phyloP scores from a whole-genome alignment of 92 coral and sea anemone species.

The Blastomussa wellsi region DNA sequence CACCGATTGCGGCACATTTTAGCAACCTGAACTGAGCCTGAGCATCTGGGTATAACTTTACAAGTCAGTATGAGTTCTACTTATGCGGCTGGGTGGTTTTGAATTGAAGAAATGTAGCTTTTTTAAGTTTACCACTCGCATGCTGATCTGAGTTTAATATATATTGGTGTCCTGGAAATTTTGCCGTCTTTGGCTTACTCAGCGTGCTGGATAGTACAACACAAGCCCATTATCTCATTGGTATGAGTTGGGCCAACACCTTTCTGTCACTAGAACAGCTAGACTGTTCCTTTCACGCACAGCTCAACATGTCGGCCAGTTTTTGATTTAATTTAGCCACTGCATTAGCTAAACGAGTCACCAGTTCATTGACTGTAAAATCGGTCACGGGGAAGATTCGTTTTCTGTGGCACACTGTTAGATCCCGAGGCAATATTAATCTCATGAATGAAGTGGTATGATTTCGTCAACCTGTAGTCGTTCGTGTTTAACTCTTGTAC shows the following conservation, averaged over 20 bases:
- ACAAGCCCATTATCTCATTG: background rate
- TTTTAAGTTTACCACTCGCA: no score
- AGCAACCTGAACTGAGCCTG: background rate
- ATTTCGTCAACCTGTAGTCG: background rate
- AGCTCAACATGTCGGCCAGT: background rate
- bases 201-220: background rate
- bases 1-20: background rate
- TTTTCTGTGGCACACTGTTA: background rate
- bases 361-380: background rate
- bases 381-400: background rate
- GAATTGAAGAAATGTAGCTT: no score
- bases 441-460: background rate
- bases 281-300: background rate
- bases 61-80: no score
- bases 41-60: background rate
- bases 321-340: background rate
- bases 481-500: background rate
- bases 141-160: no score
- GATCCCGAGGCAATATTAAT: background rate
- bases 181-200: background rate
- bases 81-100: background rate
- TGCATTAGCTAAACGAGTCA: background rate
- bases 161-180: background rate
- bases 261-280: background rate
- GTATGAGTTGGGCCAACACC: background rate